These are phyloP conservation scores for Patella caerulea DNA, from an alignment of 2,888 invertebrate genomes.

Conservation along the genomic window DNA sequence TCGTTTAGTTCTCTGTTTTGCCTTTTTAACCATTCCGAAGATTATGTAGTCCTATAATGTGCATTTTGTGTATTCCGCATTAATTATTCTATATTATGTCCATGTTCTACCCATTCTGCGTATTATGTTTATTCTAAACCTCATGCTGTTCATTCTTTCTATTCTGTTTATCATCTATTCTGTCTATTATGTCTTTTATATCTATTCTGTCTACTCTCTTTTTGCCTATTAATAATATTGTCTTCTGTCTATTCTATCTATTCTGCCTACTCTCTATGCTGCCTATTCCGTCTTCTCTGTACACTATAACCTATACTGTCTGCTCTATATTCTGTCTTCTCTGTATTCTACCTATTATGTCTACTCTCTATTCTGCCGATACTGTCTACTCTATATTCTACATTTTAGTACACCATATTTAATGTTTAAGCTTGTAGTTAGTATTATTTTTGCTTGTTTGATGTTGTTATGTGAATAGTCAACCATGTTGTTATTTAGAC, in stretches of 20 bases:
- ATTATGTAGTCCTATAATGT: too few species aligned
- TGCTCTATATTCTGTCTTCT: neutral
- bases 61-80: too few species aligned
- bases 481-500: conserved; percentile 60
- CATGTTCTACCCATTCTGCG: too few species aligned
- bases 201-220: neutral
- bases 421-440: too few species aligned
- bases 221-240: neutral
- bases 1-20: too few species aligned
- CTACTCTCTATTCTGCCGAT: neutral
- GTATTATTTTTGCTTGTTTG: conserved; percentile 12
- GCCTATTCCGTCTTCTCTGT: neutral
- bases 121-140: too few species aligned
- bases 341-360: neutral
- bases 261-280: neutral
- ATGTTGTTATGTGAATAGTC: conserved; percentile 10
- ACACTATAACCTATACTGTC: neutral
- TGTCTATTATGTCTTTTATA: too few species aligned
- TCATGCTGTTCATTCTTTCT: neutral
- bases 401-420: too few species aligned
- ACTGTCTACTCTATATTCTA: neutral
- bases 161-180: neutral
- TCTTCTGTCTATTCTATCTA: neutral
- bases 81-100: too few species aligned
- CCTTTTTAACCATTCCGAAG: too few species aligned